Base-by-base conservation (phyloP, 2,113 vertebrate genomes). In the Saiga tatarica region DNA sequence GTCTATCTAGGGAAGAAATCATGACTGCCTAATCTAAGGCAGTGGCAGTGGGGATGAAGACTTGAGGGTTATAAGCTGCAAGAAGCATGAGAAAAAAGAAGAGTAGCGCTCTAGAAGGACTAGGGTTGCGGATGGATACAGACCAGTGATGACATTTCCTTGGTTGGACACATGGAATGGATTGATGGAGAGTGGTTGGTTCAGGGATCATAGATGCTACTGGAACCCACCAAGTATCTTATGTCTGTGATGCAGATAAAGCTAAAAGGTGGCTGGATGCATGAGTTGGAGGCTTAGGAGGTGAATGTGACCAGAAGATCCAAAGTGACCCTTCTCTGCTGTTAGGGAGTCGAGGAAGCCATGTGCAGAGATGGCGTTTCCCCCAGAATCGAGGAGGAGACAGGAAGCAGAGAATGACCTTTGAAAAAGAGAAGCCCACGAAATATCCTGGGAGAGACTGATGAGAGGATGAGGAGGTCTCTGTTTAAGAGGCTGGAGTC, bases 391-490 rank as follows among this genome's bases (percentile, higher is more conserved):
- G 7, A 53, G 39, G 52, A 89, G 19, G 28, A 78, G 17, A 42
- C 87, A 67, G 82, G 12, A 59, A 89, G 30, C 36, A 30, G 42
- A 86, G 6, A 64, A 23, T 30, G 52, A n/a, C 13, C 26, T 91
- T 87, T 78, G 52, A 81, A n/a, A 59, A 52, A 64, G 14, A 60
- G 55, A 21, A 39, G 8, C 16, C 16, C 30, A 14, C 0, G 3
- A 9, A 36, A 28, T 47, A 39, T 0, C 14, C 8, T 2, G 23
- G 47, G n/a, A 67, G 9, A 12, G 55, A 42, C 26, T 4, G 30
- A 25, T 1, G 0, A 25, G 64, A 53, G 28, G 1, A 6, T 6
- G 0, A 30, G 53, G 36, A 19, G 5, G 30, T 53, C 3, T 19
- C 13, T 10, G 1, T 50, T 15, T 74, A 23, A 36, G 52, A 30